Conservation (phyloP, 1,140 invertebrate genomes). For the Himalopsyche phryganea region DNA sequence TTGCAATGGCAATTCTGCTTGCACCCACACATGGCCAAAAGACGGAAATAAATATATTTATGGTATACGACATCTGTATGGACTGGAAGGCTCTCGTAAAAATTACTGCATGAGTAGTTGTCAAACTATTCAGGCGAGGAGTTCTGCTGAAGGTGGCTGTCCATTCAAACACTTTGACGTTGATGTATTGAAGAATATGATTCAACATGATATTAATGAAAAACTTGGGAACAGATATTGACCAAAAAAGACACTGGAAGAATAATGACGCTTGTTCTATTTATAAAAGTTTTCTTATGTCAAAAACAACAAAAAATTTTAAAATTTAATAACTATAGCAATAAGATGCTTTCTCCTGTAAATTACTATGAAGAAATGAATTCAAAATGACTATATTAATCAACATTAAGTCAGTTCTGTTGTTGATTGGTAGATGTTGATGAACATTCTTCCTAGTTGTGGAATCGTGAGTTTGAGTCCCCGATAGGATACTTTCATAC, state of each 20-base stretch:
- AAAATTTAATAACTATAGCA: background rate
- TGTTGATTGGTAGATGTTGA: too few species aligned
- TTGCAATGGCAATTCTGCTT: slow-evolving; percentile 48
- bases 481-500: too few species aligned
- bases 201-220: slow-evolving; percentile 30
- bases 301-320: background rate
- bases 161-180: slow-evolving; percentile 58
- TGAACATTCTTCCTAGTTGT: too few species aligned
- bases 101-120: slow-evolving; percentile 60
- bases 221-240: slow-evolving; percentile 18
- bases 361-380: slow-evolving; percentile 27
- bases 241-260: slow-evolving; percentile 9
- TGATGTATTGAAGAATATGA: slow-evolving; percentile 44
- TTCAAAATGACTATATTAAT: too few species aligned
- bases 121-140: slow-evolving; percentile 49
- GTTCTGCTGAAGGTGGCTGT: slow-evolving; percentile 58
- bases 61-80: slow-evolving; percentile 70
- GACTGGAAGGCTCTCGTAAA: slow-evolving; percentile 63
- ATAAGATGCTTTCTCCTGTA: slow-evolving; percentile 12
- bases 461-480: too few species aligned
- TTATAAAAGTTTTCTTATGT: slow-evolving; percentile 23
- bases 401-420: too few species aligned
- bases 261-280: slow-evolving; percentile 19
- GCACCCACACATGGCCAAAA: slow-evolving; percentile 62
- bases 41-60: slow-evolving; percentile 64